Conservation (phyloP, 1,140 invertebrate genomes). For the Drosophila nannoptera region DNA sequence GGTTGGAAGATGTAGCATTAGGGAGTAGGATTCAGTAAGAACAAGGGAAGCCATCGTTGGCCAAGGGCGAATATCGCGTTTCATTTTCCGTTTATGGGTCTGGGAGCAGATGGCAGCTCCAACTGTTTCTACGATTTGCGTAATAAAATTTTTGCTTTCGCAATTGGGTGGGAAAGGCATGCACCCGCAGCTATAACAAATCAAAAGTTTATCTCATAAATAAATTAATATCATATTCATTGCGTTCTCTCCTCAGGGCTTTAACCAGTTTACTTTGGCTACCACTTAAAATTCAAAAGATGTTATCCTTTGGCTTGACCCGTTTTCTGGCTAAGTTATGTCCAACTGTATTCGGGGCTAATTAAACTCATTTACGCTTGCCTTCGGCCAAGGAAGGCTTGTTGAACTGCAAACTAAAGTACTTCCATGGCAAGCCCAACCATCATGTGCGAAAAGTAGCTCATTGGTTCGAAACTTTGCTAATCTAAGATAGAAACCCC, state of each 20-base stretch:
- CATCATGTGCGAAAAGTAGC: too few relatives aligned
- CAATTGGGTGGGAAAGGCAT: not conserved
- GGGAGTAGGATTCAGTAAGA: slow-evolving; percentile 20
- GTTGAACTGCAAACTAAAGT: too few relatives aligned
- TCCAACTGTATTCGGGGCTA: slow-evolving; percentile 43
- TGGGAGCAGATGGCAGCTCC: slow-evolving; percentile 2
- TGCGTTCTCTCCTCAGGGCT: too few relatives aligned
- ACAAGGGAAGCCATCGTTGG: slow-evolving; percentile 10
- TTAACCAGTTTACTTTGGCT: slow-evolving; percentile 20
- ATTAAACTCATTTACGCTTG: slow-evolving; percentile 43
- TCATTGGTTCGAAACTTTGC: too few relatives aligned
- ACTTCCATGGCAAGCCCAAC: too few relatives aligned
- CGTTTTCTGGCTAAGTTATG: slow-evolving; percentile 9
- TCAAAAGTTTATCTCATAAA: slow-evolving; percentile 75
- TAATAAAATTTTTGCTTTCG: slow-evolving; percentile 55
- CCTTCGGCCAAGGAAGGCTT: too few relatives aligned
- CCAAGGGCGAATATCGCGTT: slow-evolving; percentile 56
- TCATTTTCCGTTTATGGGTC: slow-evolving; percentile 56
- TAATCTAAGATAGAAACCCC: too few relatives aligned
- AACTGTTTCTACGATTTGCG: slow-evolving; percentile 47
- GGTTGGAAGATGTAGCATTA: slow-evolving; percentile 27
- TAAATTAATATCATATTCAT: slow-evolving; percentile 55
- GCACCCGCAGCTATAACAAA: slow-evolving; percentile 51
- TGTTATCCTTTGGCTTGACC: slow-evolving; percentile 27
- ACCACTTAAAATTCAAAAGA: slow-evolving; percentile 27